Percentiles rank a stretch among this genome's conserved stretches.
Evolutionary conservation across 2,888 invertebrate genomes (phyloP).

Genomic region (Iphiclides podalirius): DNA sequence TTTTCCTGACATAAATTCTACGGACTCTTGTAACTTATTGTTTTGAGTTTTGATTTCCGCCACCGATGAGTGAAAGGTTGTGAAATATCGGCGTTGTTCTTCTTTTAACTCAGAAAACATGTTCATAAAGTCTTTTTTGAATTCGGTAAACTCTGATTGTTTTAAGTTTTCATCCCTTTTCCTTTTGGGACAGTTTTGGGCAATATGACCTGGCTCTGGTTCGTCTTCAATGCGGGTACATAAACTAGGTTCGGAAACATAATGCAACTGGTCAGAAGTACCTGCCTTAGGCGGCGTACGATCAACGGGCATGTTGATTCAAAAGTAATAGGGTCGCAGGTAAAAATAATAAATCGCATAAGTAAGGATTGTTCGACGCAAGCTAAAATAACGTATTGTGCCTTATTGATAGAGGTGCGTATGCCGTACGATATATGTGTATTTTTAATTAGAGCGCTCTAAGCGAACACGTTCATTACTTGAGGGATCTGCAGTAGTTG

Average conservation of each 20-base stretch:
- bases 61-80: background rate
- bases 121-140: background rate
- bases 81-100: background rate
- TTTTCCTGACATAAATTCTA: background rate
- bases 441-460: too few species aligned
- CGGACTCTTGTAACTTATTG: background rate
- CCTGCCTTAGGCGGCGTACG: background rate
- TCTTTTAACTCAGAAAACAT: background rate
- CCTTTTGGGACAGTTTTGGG: background rate
- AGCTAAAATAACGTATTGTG: too few species aligned
- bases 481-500: background rate
- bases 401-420: too few species aligned
- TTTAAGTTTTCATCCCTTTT: background rate
- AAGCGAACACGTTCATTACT: background rate
- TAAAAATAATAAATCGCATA: too few species aligned
- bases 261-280: background rate
- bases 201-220: background rate
- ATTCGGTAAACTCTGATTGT: background rate
- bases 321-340: background rate
- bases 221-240: too few species aligned
- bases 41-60: slow-evolving; percentile 4
- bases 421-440: too few species aligned
- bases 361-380: too few species aligned
- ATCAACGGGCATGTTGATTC: background rate
- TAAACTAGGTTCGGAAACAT: background rate